These are phyloP conservation scores for Dreissena rostriformis DNA, from an alignment of 1,140 invertebrate genomes.

Conservation along the genomic window DNA sequence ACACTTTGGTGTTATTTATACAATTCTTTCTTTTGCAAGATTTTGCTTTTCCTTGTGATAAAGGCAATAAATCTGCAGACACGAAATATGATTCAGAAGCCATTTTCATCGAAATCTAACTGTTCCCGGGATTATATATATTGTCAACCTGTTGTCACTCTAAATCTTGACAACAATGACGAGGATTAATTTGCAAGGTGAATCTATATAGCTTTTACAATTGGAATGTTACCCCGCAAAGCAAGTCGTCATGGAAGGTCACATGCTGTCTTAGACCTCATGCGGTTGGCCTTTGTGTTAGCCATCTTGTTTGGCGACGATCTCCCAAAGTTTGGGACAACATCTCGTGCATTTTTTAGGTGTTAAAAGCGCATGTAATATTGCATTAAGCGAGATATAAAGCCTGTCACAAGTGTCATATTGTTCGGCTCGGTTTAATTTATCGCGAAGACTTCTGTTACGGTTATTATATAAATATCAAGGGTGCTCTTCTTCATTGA, in stretches of 20 bases:
- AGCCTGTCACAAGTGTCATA: slow-evolving; percentile 19
- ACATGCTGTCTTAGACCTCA: slow-evolving; percentile 29
- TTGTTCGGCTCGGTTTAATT: slow-evolving; percentile 4
- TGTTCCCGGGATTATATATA: slow-evolving; percentile 19
- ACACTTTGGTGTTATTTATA: too few species aligned
- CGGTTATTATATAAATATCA: slow-evolving; percentile 25
- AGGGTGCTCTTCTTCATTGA: background rate
- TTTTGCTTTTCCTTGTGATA: too few species aligned
- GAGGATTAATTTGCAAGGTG: slow-evolving; percentile 10
- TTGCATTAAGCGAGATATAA: slow-evolving; percentile 9
- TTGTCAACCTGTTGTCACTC: slow-evolving; percentile 42
- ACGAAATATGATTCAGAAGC: too few species aligned
- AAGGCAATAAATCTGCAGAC: too few species aligned
- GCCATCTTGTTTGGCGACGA: background rate
- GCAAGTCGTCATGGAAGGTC: background rate
- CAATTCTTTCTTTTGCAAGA: too few species aligned
- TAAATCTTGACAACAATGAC: slow-evolving; percentile 25
- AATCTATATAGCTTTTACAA: slow-evolving; percentile 4
- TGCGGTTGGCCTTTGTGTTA: slow-evolving; percentile 26
- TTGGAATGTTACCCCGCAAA: slow-evolving; percentile 39
- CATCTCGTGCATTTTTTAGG: slow-evolving; percentile 22
- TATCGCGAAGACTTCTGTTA: background rate
- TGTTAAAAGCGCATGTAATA: slow-evolving; percentile 14
- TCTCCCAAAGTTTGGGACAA: background rate
- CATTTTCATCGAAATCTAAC: too few species aligned